Evolutionary conservation across 2,797 vertebrate species (phyloP).

Genomic region (Rhincodon typus): DNA sequence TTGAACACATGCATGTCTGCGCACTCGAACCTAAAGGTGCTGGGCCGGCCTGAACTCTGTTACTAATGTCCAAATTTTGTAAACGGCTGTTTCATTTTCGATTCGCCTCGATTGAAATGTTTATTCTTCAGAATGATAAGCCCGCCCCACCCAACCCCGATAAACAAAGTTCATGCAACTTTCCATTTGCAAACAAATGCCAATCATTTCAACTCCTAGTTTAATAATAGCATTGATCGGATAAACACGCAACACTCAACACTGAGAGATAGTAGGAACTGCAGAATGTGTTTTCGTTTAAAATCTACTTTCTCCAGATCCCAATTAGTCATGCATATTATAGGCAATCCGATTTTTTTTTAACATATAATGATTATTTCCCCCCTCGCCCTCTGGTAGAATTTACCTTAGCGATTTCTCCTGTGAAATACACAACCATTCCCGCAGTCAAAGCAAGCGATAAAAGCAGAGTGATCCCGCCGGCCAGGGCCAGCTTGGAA

Average conservation of each 20-base stretch:
- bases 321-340: neutral
- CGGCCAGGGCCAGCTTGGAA: slow-evolving; percentile 52
- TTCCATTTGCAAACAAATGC: neutral
- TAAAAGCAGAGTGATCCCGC: slow-evolving; percentile 67
- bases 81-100: neutral
- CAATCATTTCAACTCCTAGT: neutral
- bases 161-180: neutral
- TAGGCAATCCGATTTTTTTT: neutral
- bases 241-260: neutral
- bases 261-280: too few relatives aligned
- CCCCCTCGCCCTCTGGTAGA: neutral
- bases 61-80: neutral
- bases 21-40: neutral
- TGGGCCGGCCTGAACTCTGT: too few relatives aligned
- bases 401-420: slow-evolving; percentile 74
- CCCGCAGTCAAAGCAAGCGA: slow-evolving; percentile 70
- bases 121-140: neutral
- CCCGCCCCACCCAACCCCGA: too few relatives aligned
- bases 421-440: slow-evolving; percentile 75
- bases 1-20: neutral
- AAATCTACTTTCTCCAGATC: neutral
- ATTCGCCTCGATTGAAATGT: neutral
- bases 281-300: neutral
- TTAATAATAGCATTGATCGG: neutral
- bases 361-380: neutral